These are phyloP conservation scores for Penelope pileata DNA, from an alignment of 2,113 vertebrate species.

Conservation along the genomic window DNA sequence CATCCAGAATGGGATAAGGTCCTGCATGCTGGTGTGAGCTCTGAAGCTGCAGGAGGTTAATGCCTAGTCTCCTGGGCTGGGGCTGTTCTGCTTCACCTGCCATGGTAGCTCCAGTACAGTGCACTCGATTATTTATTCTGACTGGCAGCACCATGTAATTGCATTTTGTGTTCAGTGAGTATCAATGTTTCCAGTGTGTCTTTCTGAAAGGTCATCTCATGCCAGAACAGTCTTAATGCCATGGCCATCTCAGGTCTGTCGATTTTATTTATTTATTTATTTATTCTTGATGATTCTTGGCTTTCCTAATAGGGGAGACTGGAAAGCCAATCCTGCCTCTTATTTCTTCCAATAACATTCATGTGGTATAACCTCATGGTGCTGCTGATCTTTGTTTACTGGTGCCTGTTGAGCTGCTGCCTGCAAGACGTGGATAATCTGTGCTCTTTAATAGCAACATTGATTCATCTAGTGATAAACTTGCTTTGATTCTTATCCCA, in stretches of 20 bases:
- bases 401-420: background rate
- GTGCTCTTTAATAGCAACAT: background rate
- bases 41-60: background rate
- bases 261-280: background rate
- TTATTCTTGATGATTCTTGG: background rate
- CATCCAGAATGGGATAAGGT: background rate
- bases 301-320: background rate
- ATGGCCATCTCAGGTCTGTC: background rate
- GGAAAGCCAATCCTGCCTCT: background rate
- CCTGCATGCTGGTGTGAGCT: background rate
- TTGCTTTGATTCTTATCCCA: background rate
- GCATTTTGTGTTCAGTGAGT: conserved; percentile 63
- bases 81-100: conserved; percentile 21
- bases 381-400: background rate
- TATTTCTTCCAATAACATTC: background rate
- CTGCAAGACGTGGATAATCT: background rate
- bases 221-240: conserved; percentile 38
- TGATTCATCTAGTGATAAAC: background rate
- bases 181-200: background rate
- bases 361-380: background rate
- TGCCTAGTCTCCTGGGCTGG: background rate
- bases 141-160: conserved; percentile 66
- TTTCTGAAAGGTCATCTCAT: conserved; percentile 60
- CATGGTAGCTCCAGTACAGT: background rate
- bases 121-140: conserved; percentile 1